Evolutionary conservation across 2,113 vertebrate species (phyloP), one percentile per base, ranked within the genome.

Genomic region (Eptesicus fuscus): DNA sequence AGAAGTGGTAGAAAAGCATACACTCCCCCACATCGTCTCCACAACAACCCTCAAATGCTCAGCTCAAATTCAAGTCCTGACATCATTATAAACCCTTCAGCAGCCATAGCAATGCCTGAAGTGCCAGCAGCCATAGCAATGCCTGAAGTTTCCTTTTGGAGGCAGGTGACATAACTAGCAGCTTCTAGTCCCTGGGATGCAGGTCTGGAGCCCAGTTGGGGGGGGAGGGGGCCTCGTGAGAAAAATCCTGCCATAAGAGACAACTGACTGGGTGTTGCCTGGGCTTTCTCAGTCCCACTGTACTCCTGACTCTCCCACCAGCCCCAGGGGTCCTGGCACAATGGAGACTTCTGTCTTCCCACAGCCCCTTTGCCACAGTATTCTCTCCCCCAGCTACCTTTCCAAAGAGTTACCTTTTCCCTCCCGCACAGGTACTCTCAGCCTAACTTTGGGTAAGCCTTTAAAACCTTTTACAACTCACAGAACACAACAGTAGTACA

Each of bases 161-260:
- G 35, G 28, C 5, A 32, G n/a, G 10, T 35, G 53, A 35, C 49
- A 4, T 30, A n/a, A 25, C 28, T 18, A 28, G 44, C 25, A 89
- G 22, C 28, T 83, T 76, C 37, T 53, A 23, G 71, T 37, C 16
- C 59, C 83, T 25, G 14, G 18, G 44, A 67, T 16, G 18, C 49
- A 69, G 14, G 44, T 12, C n/a, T 44, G 14, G 2, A 25, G 35
- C n/a, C 0, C 0, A 28, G 1, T 1, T 5, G n/a, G 42, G 7
- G n/a, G 25, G 25, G 2, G n/a, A n/a, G n/a, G 9, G 30, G 51
- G 18, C 7, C 1, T 18, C 0, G 0, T 20, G 4, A 71, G 40
- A 6, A 65, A 40, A 20, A 23, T 11, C 35, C 14, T 0, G 0
- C 7, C 18, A 7, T n/a, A 4, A 69, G 42, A 28, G 18, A 10